A percentile compares a stretch with the other conserved stretches of the same genome.
phyloP scores from a whole-genome alignment of 2,888 invertebrate genomes.

The Cryptophagus acutangulus region DNA sequence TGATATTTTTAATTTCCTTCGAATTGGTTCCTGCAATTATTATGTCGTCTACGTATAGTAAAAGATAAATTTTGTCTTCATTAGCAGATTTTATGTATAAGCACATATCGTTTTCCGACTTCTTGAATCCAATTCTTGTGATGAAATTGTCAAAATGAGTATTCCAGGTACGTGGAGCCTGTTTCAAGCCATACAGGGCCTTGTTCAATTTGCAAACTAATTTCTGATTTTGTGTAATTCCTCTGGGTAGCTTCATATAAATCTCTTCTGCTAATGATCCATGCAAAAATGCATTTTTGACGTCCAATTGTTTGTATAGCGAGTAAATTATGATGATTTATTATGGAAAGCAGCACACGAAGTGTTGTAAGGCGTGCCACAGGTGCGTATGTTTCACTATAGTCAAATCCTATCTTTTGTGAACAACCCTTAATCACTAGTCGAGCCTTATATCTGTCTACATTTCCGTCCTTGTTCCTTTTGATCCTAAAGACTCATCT shows the following conservation, averaged over 20 bases:
- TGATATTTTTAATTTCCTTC: constrained; percentile 11
- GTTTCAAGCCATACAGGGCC: constrained; percentile 26
- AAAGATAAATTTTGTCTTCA: constrained; percentile 14
- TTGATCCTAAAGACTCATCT: constrained; percentile 20
- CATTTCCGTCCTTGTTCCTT: constrained; percentile 8
- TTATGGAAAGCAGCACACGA: constrained; percentile 23
- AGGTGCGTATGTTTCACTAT: constrained; percentile 23
- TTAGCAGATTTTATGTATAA: constrained; percentile 16
- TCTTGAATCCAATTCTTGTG: constrained; percentile 15
- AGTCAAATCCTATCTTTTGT: constrained; percentile 3
- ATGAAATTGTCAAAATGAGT: constrained; percentile 21
- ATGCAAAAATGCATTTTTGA: constrained; percentile 25
- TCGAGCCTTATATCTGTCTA: constrained; percentile 25
- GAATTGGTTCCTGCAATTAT: constrained; percentile 6
- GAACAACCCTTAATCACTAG: constrained; percentile 27
- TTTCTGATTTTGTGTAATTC: constrained; percentile 14
- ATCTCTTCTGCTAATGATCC: constrained; percentile 27
- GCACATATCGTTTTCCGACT: constrained; percentile 24
- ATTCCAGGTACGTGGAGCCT: constrained; percentile 27
- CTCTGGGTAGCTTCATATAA: constrained; percentile 21
- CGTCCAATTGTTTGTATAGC: constrained; percentile 27
- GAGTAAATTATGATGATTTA: constrained; percentile 11
- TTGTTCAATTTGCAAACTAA: constrained; percentile 26
- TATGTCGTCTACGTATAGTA: constrained; percentile 21
- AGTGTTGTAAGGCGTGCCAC: constrained; percentile 27